phyloP scores from a whole-genome alignment of 2,888 invertebrate species.

The Eupeodes latifasciatus region DNA sequence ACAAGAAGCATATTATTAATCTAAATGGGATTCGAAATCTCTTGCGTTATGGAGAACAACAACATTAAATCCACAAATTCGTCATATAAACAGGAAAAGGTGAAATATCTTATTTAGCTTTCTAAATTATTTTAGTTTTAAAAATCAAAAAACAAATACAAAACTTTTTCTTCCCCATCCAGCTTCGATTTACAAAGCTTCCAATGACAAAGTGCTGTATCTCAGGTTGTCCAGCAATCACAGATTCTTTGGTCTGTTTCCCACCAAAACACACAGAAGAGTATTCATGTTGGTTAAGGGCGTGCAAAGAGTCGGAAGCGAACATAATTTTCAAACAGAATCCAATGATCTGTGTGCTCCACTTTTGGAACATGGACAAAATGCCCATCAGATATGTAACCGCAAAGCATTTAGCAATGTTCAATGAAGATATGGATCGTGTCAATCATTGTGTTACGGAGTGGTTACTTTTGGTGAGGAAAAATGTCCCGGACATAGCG shows the following conservation, averaged over 20 bases:
- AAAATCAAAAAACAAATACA: too few relatives aligned
- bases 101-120: not conserved
- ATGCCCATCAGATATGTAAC: constrained; percentile 6
- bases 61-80: not conserved
- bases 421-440: not conserved
- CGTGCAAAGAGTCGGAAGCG: constrained; percentile 31
- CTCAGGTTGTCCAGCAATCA: constrained; percentile 27
- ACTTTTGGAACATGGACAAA: not conserved
- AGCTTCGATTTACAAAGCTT: not conserved
- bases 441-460: constrained; percentile 50
- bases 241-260: constrained; percentile 5
- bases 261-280: constrained; percentile 15
- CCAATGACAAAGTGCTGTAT: constrained; percentile 38
- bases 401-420: not conserved
- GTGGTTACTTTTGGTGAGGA: constrained; percentile 17
- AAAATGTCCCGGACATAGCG: not conserved
- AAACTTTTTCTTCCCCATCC: too few relatives aligned
- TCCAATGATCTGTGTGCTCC: constrained; percentile 35
- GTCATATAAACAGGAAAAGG: not conserved
- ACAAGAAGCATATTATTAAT: not conserved
- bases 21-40: constrained; percentile 1
- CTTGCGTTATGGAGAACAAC: not conserved
- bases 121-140: too few relatives aligned
- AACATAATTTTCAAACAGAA: constrained; percentile 25
- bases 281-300: constrained; percentile 19